Evolutionary conservation across 2,888 invertebrate genomes (phyloP), one percentile per base, ranked within the genome.

Genomic region (Eledona agricola): DNA sequence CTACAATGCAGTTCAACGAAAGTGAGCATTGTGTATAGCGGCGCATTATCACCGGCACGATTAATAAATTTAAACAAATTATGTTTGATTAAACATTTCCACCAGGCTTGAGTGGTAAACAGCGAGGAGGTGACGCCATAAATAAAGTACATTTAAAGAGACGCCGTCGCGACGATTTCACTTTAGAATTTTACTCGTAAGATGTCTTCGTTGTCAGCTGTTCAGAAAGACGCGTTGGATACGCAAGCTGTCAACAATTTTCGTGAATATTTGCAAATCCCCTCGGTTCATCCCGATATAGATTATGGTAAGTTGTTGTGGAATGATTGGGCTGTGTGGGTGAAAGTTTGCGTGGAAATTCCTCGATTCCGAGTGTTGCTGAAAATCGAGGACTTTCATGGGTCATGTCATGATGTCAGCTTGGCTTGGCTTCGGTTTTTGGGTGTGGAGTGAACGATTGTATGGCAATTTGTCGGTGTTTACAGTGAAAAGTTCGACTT

Each of bases 251-350:
- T 71, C 53, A 82, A 88, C 60, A 87, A 88, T 69, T 91, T 96
- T 69, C 82, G 89, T 45, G 88, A 93, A 68, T 96, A 95, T 80
- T 78, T 96, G 40, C 81, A 83, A 60, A 92, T 95, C 64, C 88
- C 91, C 4, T 91, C 92, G 42, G 91, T 94, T 0, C 95, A 95
- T 67, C 95, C 96, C 0, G 78, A 90, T 69, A 80, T 93, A 2
- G 83, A 94, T 74, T 96, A 96, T 73, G 86, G 94, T 93, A 77
- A 81, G 83, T 77, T 67, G 29, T 55, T 51, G 9, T 38, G 43
- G 17, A 37, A 35, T 10, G 12, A 17, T 42, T 7, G 25, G 26
- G 13, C 5, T 34, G 29, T 9, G 6, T 28, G 12, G 35, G 43
- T 17, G 13, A 11, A 2, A 7, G 26, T 20, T 38, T 47, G 32